phyloP scores from a whole-genome alignment of 92 coral and sea anemone species.

The Scolanthus callimorphus region DNA sequence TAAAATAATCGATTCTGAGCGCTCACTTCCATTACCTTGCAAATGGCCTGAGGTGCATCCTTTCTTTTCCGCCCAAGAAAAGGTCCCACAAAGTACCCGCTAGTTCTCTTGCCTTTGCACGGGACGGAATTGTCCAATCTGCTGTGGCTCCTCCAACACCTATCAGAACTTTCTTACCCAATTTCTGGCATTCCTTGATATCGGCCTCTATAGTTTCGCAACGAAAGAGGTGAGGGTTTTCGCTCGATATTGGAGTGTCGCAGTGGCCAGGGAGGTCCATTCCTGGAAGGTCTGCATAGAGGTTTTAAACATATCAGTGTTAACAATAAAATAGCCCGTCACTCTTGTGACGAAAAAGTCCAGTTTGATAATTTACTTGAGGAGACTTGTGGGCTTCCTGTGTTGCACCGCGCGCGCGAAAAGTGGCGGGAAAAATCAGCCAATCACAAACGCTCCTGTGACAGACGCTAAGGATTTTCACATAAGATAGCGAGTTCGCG shows the following conservation, averaged over 20 bases:
- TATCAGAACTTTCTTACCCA: conserved; percentile 72
- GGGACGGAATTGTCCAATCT: conserved; percentile 67
- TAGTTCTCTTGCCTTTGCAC: conserved; percentile 51
- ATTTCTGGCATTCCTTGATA: conserved; percentile 63
- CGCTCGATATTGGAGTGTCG: conserved; percentile 47
- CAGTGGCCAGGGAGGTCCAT: conserved; percentile 82
- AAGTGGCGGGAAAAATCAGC: no score
- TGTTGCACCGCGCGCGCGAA: no score
- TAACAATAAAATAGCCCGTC: no score
- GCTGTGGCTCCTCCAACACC: conserved; percentile 81
- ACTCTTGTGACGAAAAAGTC: no score
- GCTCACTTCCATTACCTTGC: conserved; percentile 67
- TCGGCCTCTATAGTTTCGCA: conserved; percentile 72
- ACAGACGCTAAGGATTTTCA: no score
- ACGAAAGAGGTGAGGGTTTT: conserved; percentile 70
- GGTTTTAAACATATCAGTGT: no score
- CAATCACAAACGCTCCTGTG: no score
- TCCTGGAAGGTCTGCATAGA: no score
- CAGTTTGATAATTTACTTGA: no score
- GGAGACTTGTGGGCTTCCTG: no score
- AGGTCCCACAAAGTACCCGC: conserved; percentile 64
- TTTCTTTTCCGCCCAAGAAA: conserved; percentile 61
- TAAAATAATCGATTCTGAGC: no score
- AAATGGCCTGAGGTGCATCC: conserved; percentile 50
- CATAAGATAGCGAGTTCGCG: no score